Percentiles rank a stretch among this genome's conserved stretches.
These are phyloP conservation scores for Spodoptera litura DNA, from an alignment of 1,140 invertebrate genomes.

Conservation along the genomic window DNA sequence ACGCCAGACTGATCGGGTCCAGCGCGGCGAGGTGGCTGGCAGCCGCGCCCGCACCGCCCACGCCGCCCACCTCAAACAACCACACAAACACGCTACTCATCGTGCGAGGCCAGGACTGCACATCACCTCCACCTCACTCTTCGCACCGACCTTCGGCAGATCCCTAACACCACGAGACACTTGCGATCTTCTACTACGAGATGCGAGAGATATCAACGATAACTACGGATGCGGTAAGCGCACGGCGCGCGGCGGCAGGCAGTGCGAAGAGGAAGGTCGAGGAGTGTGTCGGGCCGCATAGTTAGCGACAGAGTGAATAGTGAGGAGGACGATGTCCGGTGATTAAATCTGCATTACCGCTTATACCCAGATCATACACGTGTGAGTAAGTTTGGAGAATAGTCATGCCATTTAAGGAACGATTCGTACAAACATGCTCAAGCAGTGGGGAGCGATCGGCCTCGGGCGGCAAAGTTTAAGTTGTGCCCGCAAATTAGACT, in stretches of 20 bases:
- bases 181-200: not conserved
- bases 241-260: constrained; percentile 56
- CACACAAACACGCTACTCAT: constrained; percentile 85
- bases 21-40: constrained; percentile 80
- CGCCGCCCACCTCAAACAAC: constrained; percentile 85
- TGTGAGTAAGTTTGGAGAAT: constrained; percentile 78
- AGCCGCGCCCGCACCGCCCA: constrained; percentile 81
- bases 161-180: not conserved
- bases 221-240: constrained; percentile 43
- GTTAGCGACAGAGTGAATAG: constrained; percentile 79
- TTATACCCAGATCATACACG: constrained; percentile 80
- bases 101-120: constrained; percentile 72
- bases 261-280: constrained; percentile 75
- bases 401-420: constrained; percentile 82
- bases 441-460: constrained; percentile 82
- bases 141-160: constrained; percentile 50
- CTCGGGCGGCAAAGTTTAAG: constrained; percentile 72
- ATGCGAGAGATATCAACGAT: constrained; percentile 2
- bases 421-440: constrained; percentile 82
- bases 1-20: constrained; percentile 82
- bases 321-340: constrained; percentile 72
- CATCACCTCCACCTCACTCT: constrained; percentile 65
- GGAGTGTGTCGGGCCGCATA: constrained; percentile 70
- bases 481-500: constrained; percentile 65
- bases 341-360: constrained; percentile 80